phyloP scores from a whole-genome alignment of 1,140 invertebrate genomes.

The Cheumatopsyche charites region DNA sequence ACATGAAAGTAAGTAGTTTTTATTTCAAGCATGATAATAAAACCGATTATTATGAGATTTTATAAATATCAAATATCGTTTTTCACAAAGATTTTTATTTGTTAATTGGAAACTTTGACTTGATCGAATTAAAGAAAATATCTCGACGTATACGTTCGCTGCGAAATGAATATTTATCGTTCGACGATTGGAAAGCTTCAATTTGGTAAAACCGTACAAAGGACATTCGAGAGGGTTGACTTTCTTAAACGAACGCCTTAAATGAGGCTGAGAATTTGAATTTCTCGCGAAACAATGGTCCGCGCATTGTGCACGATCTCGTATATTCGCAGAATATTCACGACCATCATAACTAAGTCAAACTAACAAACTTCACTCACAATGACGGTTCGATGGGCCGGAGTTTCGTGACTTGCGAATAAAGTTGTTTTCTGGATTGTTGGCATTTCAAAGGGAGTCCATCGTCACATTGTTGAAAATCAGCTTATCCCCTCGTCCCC shows the following conservation, averaged over 20 bases:
- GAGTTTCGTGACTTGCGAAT: slow-evolving; percentile 38
- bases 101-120: too few species aligned
- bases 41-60: too few species aligned
- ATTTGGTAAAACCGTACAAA: too few species aligned
- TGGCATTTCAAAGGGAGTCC: slow-evolving; percentile 24
- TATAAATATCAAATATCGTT: too few species aligned
- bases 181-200: background rate
- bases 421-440: slow-evolving; percentile 34
- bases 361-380: slow-evolving; percentile 32
- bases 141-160: too few species aligned
- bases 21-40: too few species aligned
- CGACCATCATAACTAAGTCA: slow-evolving; percentile 30
- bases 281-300: slow-evolving; percentile 17
- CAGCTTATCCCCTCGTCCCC: slow-evolving; percentile 3
- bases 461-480: slow-evolving; percentile 33
- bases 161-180: background rate
- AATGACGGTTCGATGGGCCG: slow-evolving; percentile 15
- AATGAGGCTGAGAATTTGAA: slow-evolving; percentile 20
- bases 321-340: slow-evolving; percentile 6
- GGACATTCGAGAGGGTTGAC: too few species aligned
- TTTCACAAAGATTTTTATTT: too few species aligned
- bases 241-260: background rate
- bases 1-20: too few species aligned
- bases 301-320: background rate
- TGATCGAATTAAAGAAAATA: too few species aligned